A percentile compares a stretch with the other conserved stretches of the same genome.
phyloP scores from a whole-genome alignment of 2,113 vertebrate species.

The Muntiacus muntjak region DNA sequence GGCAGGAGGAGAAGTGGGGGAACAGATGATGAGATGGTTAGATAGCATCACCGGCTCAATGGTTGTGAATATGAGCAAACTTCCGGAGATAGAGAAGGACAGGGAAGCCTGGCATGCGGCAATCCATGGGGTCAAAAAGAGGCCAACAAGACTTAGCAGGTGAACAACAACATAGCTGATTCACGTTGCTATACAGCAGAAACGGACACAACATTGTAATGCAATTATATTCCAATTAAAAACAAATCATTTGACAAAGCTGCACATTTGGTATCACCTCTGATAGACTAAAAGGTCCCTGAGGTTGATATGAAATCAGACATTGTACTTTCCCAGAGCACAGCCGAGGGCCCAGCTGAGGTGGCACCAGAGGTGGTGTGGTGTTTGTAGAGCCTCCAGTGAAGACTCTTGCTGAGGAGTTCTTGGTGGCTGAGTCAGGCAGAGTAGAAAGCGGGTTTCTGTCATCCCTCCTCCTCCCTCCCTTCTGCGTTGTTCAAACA shows the following conservation, averaged over 20 bases:
- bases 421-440: background rate
- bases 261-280: background rate
- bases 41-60: background rate
- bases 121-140: background rate
- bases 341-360: background rate
- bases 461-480: fast-evolving
- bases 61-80: background rate
- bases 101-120: background rate
- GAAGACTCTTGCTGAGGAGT: background rate
- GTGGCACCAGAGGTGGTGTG: fast-evolving
- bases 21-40: background rate
- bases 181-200: background rate
- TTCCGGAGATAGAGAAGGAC: background rate
- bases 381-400: background rate
- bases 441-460: fast-evolving
- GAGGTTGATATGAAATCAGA: background rate
- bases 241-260: background rate
- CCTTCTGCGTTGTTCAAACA: background rate
- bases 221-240: background rate
- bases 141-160: background rate
- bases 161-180: background rate
- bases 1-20: background rate
- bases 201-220: background rate
- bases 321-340: background rate
- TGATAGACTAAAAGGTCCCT: background rate